phyloP scores from a whole-genome alignment of 1,140 invertebrate species.

The Tigriopus japonicus region DNA sequence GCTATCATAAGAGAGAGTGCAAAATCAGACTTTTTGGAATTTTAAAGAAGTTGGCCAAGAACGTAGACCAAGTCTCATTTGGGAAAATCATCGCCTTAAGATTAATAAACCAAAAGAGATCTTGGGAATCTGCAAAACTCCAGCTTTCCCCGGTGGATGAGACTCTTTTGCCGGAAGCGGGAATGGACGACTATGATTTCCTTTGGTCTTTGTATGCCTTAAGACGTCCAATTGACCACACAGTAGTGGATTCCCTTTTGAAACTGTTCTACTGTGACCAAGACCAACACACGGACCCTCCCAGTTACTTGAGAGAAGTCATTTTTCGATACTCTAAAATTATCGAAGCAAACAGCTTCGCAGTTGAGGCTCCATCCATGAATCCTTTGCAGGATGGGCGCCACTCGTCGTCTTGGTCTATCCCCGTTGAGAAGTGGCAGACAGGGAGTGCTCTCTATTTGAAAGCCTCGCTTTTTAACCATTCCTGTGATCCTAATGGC shows the following conservation, averaged over 20 bases:
- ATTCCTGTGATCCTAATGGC: neutral
- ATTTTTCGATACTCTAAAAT: neutral
- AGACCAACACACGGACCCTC: no score
- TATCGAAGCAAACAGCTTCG: neutral
- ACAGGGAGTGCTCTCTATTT: neutral
- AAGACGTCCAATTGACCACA: no score
- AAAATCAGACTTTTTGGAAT: neutral
- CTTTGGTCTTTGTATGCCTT: no score
- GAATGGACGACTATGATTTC: no score
- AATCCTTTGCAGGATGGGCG: no score
- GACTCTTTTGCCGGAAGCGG: no score
- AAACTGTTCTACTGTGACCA: no score
- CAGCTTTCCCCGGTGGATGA: no score
- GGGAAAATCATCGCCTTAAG: neutral
- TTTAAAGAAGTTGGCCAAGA: neutral
- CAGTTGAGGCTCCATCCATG: neutral
- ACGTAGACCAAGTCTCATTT: neutral
- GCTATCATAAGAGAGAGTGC: neutral
- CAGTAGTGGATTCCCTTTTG: no score
- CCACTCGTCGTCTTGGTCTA: no score
- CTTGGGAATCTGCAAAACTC: no score
- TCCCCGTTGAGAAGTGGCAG: neutral
- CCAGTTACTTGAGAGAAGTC: no score
- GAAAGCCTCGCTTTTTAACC: neutral
- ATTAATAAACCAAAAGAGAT: neutral